Evolutionary conservation across 1,140 invertebrate genomes (phyloP).

Genomic region (Paralvinella palmiformis): DNA sequence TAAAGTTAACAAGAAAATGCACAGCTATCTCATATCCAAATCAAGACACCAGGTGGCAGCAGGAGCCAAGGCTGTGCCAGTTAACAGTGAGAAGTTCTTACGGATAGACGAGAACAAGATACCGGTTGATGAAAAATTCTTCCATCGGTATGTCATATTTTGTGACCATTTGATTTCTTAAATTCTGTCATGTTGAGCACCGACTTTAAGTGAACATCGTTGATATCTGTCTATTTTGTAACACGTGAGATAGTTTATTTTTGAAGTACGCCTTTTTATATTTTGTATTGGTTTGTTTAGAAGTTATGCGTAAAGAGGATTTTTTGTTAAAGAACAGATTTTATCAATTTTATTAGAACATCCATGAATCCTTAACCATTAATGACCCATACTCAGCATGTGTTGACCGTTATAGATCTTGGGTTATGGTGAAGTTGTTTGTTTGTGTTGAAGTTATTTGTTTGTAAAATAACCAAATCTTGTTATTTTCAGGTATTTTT

Average conservation of each 20-base stretch:
- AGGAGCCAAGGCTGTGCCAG: conserved; percentile 58
- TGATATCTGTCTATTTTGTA: neutral
- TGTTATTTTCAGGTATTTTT: too few species aligned
- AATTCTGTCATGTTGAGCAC: conserved; percentile 33
- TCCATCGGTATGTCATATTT: conserved; percentile 55
- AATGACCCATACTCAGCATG: too few species aligned
- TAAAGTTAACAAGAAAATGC: neutral
- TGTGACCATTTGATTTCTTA: conserved; percentile 10
- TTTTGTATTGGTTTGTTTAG: neutral
- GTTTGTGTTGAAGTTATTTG: too few species aligned
- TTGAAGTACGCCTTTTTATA: neutral
- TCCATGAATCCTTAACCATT: too few species aligned
- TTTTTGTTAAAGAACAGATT: neutral
- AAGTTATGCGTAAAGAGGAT: neutral
- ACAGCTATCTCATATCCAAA: too few species aligned
- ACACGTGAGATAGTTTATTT: neutral
- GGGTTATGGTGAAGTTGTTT: too few species aligned
- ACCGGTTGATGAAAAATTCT: conserved; percentile 74
- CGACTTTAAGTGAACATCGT: conserved; percentile 29
- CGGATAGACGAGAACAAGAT: conserved; percentile 63
- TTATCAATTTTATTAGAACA: too few species aligned
- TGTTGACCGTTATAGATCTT: too few species aligned
- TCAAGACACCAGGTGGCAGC: conserved; percentile 4
- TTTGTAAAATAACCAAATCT: too few species aligned
- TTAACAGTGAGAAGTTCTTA: conserved; percentile 65